Conservation (phyloP, 2,888 invertebrate species). For the Dilophus febrilis region DNA sequence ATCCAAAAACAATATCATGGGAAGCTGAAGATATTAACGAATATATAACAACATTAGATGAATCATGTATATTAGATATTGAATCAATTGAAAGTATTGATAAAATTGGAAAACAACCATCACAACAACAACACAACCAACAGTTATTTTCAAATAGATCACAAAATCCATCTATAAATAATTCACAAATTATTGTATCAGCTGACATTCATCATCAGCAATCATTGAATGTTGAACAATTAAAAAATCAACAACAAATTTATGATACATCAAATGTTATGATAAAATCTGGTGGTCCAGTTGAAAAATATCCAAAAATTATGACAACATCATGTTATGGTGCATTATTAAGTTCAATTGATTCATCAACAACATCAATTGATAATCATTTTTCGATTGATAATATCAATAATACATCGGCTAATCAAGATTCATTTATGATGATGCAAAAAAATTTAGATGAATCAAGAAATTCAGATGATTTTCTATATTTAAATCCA, state of each 20-base stretch:
- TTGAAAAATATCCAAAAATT: conserved; percentile 19
- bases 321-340: conserved; percentile 31
- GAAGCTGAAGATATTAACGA: conserved; percentile 16
- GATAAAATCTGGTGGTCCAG: conserved; percentile 12
- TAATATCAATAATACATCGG: neutral
- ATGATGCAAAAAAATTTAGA: conserved; percentile 3
- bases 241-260: conserved; percentile 4
- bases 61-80: conserved; percentile 21
- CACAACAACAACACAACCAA: conserved; percentile 11
- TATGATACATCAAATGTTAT: conserved; percentile 12
- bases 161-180: neutral
- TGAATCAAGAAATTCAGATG: neutral
- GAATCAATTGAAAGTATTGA: conserved; percentile 22
- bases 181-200: neutral
- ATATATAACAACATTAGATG: conserved; percentile 25
- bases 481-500: neutral
- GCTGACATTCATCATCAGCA: conserved; percentile 6
- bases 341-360: conserved; percentile 14
- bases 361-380: conserved; percentile 14
- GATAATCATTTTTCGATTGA: neutral
- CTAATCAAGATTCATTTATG: conserved; percentile 1
- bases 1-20: conserved; percentile 7
- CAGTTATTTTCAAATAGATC: no score
- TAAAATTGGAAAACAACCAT: conserved; percentile 12
- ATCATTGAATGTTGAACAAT: neutral